Base-by-base conservation (phyloP, 2,888 invertebrate genomes). In the Lumbricus terrestris region DNA sequence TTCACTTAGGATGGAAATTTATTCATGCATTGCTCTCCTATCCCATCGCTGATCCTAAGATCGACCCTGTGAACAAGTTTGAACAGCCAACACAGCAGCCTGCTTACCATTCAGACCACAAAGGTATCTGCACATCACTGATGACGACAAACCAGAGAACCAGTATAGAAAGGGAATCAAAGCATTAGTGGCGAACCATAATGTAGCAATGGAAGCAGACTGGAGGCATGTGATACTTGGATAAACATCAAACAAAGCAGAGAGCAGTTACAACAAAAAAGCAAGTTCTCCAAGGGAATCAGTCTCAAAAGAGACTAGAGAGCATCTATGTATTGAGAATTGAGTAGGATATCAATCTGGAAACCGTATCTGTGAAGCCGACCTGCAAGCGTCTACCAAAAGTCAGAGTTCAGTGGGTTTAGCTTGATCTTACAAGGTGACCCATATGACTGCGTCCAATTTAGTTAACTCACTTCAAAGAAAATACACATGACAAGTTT, bases 1-100 rank as follows among this genome's bases (percentile, higher is more conserved):
- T 69, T 69, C 69, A 69, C 69, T 69, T 69, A 69, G 69, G 69
- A 69, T 69, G 69, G 69, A 69, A 69, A 69, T 69, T 69, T 69
- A 69, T 69, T 69, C 69, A n/a, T 69, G 69, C 69, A 69, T 69
- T 69, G 69, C 69, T n/a, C n/a, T n/a, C n/a, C 69, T 29, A 29
- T 69, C n/a, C 29, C 69, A n/a, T n/a, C 69, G n/a, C 11, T 69
- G 69, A 69, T 69, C 69, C n/a, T 69, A 69, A 69, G 47, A 47
- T 47, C 20, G 47, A 23, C 23, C 47, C 47, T 47, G 47, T 69
- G 69, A 69, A 69, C n/a, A 69, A 69, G 69, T n/a, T 69, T n/a
- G n/a, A 69, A n/a, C 69, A 69, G 69, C 6, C 69, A 29, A 69
- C 69, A 29, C 29, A 8, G 11, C 69, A 69, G 69, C 69, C 69